Evolutionary conservation across 1,140 invertebrate genomes (phyloP).

Genomic region (Drosophila biarmipes): DNA sequence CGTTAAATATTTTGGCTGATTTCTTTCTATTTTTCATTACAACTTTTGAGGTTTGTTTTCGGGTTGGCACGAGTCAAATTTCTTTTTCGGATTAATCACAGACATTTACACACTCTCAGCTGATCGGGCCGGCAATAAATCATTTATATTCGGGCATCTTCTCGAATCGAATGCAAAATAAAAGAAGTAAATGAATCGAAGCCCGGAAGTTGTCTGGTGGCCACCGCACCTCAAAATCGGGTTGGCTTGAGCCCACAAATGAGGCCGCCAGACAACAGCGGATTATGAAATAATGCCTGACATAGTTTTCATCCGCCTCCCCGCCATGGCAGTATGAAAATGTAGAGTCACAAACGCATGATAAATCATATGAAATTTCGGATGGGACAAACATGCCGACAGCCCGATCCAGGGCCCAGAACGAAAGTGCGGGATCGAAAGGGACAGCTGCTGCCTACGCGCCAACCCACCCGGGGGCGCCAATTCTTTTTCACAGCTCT

Average conservation of each 20-base stretch:
- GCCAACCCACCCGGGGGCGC: conserved; percentile 59
- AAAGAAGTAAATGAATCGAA: conserved; percentile 49
- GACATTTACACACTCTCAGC: conserved; percentile 59
- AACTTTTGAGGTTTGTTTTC: conserved; percentile 12
- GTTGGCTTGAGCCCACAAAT: conserved; percentile 58
- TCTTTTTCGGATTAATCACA: conserved; percentile 50
- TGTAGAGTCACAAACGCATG: conserved; percentile 82
- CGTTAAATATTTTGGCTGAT: conserved; percentile 68
- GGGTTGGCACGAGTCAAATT: conserved; percentile 77
- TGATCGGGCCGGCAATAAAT: conserved; percentile 56
- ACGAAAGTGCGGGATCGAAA: conserved; percentile 1
- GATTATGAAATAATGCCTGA: conserved; percentile 79
- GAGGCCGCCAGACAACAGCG: conserved; percentile 58
- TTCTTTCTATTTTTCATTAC: conserved; percentile 35
- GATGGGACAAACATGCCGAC: conserved; percentile 82
- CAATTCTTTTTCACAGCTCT: conserved; percentile 52
- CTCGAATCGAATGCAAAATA: conserved; percentile 45
- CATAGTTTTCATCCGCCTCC: conserved; percentile 61
- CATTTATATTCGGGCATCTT: conserved; percentile 23
- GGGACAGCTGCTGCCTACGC: conserved; percentile 59
- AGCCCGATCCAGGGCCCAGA: conserved; percentile 56
- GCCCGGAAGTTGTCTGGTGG: conserved; percentile 72
- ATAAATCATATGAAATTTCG: conserved; percentile 76
- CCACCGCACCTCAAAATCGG: conserved; percentile 63
- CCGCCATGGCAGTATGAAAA: conserved; percentile 46